Percentiles rank a stretch among this genome's conserved stretches.
Conservation (phyloP, 1,140 invertebrate species). For the Platorchestia sp. region DNA sequence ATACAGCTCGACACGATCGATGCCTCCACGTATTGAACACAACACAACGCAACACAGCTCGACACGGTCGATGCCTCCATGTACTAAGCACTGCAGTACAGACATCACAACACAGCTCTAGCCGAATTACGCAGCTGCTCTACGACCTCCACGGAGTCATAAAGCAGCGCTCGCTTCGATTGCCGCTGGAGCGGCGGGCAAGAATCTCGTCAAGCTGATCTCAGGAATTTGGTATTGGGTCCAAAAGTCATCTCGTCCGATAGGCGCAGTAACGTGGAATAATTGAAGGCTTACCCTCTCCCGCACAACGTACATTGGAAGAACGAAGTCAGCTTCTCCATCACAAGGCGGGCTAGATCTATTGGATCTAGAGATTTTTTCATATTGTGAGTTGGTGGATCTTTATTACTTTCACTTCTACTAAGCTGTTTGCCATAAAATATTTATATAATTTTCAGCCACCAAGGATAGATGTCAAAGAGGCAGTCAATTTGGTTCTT, state of each 20-base stretch:
- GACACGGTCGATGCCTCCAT: too few species aligned
- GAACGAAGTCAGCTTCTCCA: neutral
- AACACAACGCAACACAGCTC: too few species aligned
- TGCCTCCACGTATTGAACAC: too few species aligned
- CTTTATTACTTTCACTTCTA: neutral
- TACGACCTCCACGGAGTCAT: neutral
- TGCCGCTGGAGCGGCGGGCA: neutral
- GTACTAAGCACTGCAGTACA: neutral
- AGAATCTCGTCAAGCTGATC: neutral
- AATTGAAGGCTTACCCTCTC: neutral
- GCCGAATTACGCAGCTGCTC: too few species aligned
- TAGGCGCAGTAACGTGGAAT: neutral
- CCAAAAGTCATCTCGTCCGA: neutral
- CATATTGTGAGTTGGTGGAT: neutral
- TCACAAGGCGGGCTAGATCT: neutral
- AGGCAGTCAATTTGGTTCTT: too few species aligned
- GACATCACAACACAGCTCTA: neutral
- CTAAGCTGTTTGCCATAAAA: too few species aligned
- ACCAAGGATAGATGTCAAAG: too few species aligned
- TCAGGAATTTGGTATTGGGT: constrained; percentile 7
- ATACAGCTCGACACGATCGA: too few species aligned
- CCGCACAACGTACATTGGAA: neutral
- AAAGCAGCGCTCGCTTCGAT: neutral
- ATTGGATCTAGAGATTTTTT: neutral
- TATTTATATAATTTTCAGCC: neutral